A percentile compares a stretch with the other conserved stretches of the same genome.
Evolutionary conservation across 1,140 invertebrate species (phyloP).

Genomic region (Sarcophaga peregrina): DNA sequence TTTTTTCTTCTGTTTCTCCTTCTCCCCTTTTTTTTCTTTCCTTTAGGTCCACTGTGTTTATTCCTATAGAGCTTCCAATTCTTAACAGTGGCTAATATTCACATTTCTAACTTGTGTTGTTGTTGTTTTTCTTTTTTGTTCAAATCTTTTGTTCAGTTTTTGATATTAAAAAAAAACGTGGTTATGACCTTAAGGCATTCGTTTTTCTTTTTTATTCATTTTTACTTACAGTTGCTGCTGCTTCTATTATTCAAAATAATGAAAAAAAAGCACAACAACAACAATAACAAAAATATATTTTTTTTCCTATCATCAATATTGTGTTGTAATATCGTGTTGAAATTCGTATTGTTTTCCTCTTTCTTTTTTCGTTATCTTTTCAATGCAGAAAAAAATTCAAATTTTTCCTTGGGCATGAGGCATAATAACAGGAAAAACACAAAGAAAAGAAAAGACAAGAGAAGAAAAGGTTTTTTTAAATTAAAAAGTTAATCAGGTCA

Average conservation of each 20-base stretch:
- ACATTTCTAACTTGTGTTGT: no score
- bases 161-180: not conserved
- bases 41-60: no score
- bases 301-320: not conserved
- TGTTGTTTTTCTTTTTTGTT: not conserved
- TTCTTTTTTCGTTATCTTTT: not conserved
- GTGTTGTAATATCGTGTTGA: not conserved
- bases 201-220: no score
- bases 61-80: no score
- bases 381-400: no score
- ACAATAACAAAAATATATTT: not conserved
- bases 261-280: not conserved
- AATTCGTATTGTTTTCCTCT: not conserved
- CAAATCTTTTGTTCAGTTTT: not conserved
- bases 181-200: not conserved
- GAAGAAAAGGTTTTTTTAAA: not conserved
- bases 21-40: no score
- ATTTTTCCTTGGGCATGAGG: no score
- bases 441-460: no score
- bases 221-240: not conserved
- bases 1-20: no score
- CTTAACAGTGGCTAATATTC: no score
- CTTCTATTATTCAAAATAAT: not conserved
- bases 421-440: no score
- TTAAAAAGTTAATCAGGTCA: not conserved